Percentiles rank a stretch among this genome's conserved stretches.
Conservation (phyloP, 2,888 invertebrate species). For the Aleiodes leptofemur region DNA sequence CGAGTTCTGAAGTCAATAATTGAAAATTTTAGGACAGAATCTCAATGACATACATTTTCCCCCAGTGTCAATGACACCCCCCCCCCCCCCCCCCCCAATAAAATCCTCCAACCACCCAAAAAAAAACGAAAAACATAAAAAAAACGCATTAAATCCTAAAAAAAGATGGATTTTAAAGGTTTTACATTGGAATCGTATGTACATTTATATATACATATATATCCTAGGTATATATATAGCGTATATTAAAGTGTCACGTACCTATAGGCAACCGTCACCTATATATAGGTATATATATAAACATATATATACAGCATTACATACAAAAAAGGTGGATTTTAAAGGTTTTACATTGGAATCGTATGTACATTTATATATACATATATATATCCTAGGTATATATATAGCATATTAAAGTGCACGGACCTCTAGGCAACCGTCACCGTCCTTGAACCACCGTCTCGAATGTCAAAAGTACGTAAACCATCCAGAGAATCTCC, state of each 20-base stretch:
- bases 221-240: not conserved
- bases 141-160: no score
- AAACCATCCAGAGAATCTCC: slow-evolving; percentile 43
- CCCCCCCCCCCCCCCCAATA: no score
- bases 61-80: no score
- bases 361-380: slow-evolving; percentile 39
- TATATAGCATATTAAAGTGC: slow-evolving; percentile 37
- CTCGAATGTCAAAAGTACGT: slow-evolving; percentile 50
- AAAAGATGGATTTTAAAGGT: no score
- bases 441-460: slow-evolving; percentile 49
- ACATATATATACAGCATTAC: not conserved
- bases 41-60: no score
- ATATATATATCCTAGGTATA: not conserved
- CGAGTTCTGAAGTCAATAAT: no score
- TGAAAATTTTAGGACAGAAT: no score
- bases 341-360: slow-evolving; percentile 23
- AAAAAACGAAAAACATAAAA: no score
- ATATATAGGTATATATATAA: no score
- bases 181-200: no score
- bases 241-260: slow-evolving; percentile 45
- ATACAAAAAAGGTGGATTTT: not conserved
- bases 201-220: not conserved
- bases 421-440: slow-evolving; percentile 43
- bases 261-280: slow-evolving; percentile 38
- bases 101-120: no score